These are phyloP conservation scores for Tanytarsus gracilentus DNA, from an alignment of 2,888 invertebrate genomes.

Conservation along the genomic window DNA sequence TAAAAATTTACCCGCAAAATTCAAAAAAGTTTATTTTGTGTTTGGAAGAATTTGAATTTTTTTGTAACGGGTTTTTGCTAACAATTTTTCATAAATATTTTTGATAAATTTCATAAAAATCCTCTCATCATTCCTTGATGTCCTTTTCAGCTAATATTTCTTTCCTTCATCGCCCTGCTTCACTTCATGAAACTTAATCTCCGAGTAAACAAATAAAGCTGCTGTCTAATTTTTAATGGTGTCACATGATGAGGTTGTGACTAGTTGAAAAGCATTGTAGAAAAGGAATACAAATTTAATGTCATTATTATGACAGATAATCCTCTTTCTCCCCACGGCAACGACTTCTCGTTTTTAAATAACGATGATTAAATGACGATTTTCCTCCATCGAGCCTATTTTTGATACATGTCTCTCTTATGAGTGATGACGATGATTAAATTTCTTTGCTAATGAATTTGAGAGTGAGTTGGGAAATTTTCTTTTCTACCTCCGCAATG, in stretches of 20 bases:
- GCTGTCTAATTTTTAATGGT: constrained; percentile 19
- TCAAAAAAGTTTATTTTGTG: no score
- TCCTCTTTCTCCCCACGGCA: constrained; percentile 19
- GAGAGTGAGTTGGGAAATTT: constrained; percentile 1
- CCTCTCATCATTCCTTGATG: no score
- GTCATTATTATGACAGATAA: constrained; percentile 29
- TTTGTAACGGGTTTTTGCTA: no score
- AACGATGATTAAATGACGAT: constrained; percentile 29
- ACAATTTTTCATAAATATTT: no score
- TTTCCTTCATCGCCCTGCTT: no score
- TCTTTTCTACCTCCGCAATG: not conserved
- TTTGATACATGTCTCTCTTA: constrained; percentile 3
- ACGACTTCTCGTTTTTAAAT: constrained; percentile 24
- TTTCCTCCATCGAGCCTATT: constrained; percentile 16
- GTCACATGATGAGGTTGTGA: constrained; percentile 10
- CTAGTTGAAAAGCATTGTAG: constrained; percentile 10
- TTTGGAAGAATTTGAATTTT: no score
- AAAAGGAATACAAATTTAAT: constrained; percentile 24
- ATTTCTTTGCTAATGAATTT: constrained; percentile 21
- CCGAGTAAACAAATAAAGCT: no score
- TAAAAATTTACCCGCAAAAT: no score
- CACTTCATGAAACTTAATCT: no score
- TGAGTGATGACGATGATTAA: constrained; percentile 28
- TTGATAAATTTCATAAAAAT: no score
- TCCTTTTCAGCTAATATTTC: no score